These are phyloP conservation scores for Platycheirus albimanus DNA, from an alignment of 2,888 invertebrate genomes.

Conservation along the genomic window DNA sequence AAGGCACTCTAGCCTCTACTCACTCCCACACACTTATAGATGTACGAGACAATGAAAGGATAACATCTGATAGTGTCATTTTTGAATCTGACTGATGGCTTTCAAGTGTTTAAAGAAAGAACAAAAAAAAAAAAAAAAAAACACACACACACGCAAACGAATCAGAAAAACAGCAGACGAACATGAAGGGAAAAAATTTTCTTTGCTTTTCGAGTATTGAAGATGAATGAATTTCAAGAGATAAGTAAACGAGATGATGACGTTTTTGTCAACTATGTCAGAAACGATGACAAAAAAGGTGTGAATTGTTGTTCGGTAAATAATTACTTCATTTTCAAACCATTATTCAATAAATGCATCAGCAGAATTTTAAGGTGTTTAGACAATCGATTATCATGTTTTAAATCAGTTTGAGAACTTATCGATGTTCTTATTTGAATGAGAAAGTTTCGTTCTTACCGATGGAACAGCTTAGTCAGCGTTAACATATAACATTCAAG, in stretches of 20 bases:
- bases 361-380: background rate
- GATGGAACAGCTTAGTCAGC: no score
- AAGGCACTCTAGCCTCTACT: background rate
- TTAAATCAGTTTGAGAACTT: no score
- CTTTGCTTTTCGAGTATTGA: conserved; percentile 16
- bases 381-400: no score
- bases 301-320: background rate
- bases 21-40: background rate
- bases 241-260: conserved; percentile 10
- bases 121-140: background rate
- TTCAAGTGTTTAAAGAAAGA: conserved; percentile 22
- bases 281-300: background rate
- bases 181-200: conserved; percentile 4
- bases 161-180: background rate
- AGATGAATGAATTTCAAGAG: conserved; percentile 17
- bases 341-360: no score
- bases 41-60: conserved; percentile 20
- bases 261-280: conserved; percentile 17
- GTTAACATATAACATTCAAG: no score
- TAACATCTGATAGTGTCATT: conserved; percentile 54
- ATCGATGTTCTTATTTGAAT: no score
- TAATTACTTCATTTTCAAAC: conserved; percentile 8
- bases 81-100: conserved; percentile 56
- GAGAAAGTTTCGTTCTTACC: no score
- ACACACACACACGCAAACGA: no score